phyloP scores from a whole-genome alignment of 2,797 vertebrate genomes.

The Falco berigora region DNA sequence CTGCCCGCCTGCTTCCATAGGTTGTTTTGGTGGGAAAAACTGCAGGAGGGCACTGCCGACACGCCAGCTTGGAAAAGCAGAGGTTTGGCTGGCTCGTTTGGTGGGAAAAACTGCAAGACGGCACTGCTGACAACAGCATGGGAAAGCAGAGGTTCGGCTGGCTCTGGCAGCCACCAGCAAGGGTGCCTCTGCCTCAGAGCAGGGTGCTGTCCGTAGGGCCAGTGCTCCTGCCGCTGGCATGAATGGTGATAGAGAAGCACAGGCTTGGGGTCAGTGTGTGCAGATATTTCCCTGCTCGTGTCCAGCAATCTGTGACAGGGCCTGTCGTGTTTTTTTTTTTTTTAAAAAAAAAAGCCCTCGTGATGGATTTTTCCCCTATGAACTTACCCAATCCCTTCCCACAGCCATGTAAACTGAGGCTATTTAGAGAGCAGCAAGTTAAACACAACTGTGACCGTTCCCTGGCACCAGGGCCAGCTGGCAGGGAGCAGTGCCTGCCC shows the following conservation, averaged over 20 bases:
- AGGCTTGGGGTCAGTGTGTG: fast-evolving
- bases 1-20: fast-evolving
- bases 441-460: background rate
- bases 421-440: constrained; percentile 46
- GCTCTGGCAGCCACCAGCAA: background rate
- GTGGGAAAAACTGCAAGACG: background rate
- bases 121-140: background rate
- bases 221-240: background rate
- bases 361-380: constrained; percentile 20
- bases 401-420: background rate
- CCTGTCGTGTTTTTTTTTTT: background rate
- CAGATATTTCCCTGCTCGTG: background rate
- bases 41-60: background rate
- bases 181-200: background rate
- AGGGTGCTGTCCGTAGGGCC: background rate
- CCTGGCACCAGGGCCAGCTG: background rate
- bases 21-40: background rate
- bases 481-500: background rate
- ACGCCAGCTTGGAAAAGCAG: background rate
- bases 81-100: background rate
- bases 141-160: background rate
- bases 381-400: constrained; percentile 7
- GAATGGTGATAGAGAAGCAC: background rate
- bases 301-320: background rate
- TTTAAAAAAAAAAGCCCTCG: background rate